Evolutionary conservation across 2,797 vertebrate genomes (phyloP).

Genomic region (Allobates femoralis): DNA sequence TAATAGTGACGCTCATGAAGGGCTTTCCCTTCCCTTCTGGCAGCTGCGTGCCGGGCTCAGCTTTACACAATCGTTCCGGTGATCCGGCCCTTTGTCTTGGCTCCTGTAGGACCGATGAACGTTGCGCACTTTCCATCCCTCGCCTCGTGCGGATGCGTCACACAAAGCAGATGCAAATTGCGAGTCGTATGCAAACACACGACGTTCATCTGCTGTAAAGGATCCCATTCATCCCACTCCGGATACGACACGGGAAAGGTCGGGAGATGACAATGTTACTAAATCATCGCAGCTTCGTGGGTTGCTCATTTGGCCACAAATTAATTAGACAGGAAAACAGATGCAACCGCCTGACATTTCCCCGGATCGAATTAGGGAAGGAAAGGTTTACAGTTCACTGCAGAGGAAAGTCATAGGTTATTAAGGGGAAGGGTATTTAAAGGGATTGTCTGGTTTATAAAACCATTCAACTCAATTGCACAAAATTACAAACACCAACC

Average conservation of each 20-base stretch:
- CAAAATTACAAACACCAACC: not conserved
- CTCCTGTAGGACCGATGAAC: not conserved
- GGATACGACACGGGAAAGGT: not conserved
- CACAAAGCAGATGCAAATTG: not conserved
- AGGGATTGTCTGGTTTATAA: not conserved
- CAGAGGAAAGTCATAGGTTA: not conserved
- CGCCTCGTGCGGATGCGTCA: not conserved
- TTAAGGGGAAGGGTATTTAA: not conserved
- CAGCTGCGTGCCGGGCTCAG: not conserved
- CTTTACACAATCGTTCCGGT: not conserved
- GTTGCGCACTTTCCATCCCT: not conserved
- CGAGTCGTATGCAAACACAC: not conserved
- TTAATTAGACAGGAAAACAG: constrained; percentile 45
- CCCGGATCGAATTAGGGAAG: constrained; percentile 28
- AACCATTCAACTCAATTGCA: not conserved
- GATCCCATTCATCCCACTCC: not conserved
- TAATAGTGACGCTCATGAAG: too few species aligned
- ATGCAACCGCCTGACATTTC: constrained; percentile 26
- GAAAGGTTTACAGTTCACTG: not conserved
- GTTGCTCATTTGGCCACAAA: constrained; percentile 28
- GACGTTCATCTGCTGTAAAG: constrained; percentile 10
- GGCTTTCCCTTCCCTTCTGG: too few species aligned
- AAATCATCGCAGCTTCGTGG: constrained; percentile 31
- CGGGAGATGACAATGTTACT: constrained; percentile 30
- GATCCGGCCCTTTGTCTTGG: not conserved